Evolutionary conservation across 2,113 vertebrate species (phyloP).

Genomic region (Polypterus senegalus): DNA sequence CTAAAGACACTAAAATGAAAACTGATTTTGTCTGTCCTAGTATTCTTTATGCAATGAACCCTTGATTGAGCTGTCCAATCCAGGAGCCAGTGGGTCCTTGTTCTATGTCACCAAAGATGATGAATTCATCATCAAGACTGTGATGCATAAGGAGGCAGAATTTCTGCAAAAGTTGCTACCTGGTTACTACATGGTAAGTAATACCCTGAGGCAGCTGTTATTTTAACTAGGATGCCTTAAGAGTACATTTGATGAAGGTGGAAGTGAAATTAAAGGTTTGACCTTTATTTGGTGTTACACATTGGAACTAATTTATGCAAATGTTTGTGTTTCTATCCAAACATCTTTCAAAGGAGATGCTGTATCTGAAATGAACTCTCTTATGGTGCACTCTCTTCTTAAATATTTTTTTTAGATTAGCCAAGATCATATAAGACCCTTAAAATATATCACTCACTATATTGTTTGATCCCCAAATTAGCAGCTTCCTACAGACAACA

Average conservation of each 20-base stretch:
- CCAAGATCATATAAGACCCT: too few relatives aligned
- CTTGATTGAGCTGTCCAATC: constrained; percentile 92
- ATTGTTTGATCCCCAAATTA: too few relatives aligned
- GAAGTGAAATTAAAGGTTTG: background rate
- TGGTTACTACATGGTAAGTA: constrained; percentile 92
- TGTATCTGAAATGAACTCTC: too few relatives aligned
- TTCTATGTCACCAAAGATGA: constrained; percentile 96
- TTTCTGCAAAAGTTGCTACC: constrained; percentile 95
- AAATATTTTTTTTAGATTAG: too few relatives aligned
- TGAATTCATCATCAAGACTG: constrained; percentile 97
- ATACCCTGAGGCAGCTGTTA: background rate
- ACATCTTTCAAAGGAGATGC: too few relatives aligned
- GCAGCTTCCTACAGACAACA: too few relatives aligned
- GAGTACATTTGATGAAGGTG: background rate
- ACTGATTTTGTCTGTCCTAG: constrained; percentile 34
- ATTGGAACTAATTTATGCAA: too few relatives aligned
- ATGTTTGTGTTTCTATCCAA: too few relatives aligned
- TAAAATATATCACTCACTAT: too few relatives aligned
- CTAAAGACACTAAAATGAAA: background rate
- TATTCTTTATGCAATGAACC: constrained; percentile 93
- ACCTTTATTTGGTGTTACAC: background rate
- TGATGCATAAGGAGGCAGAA: constrained; percentile 97
- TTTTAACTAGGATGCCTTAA: background rate
- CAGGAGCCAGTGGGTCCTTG: constrained; percentile 88
- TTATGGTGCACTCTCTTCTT: too few relatives aligned